Evolutionary conservation across 2,888 invertebrate genomes (phyloP).

Genomic region (Cantharis lateralis): DNA sequence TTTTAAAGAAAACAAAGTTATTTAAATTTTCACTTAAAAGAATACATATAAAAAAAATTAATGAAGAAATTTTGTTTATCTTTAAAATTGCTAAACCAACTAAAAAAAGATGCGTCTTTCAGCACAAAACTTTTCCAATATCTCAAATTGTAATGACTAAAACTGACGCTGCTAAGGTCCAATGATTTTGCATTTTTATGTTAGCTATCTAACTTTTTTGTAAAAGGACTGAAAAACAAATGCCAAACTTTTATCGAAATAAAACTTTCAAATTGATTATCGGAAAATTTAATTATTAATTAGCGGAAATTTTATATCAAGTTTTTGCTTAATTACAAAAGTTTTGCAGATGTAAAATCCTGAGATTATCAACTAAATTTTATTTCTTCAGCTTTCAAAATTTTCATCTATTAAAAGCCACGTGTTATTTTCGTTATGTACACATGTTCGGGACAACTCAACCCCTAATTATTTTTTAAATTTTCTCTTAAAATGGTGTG

Average conservation of each 20-base stretch:
- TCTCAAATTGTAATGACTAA: not conserved
- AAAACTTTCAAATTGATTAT: not conserved
- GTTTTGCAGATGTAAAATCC: not conserved
- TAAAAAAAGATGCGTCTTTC: not conserved
- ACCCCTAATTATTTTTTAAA: too few species aligned
- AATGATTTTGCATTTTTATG: slow-evolving; percentile 4
- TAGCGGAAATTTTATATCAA: not conserved
- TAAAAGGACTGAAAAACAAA: not conserved
- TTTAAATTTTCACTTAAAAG: not conserved
- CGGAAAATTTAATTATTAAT: not conserved
- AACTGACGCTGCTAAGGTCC: not conserved
- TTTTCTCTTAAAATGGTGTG: too few species aligned
- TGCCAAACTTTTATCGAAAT: not conserved
- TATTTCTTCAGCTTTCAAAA: not conserved
- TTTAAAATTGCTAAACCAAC: not conserved
- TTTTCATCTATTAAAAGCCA: too few species aligned
- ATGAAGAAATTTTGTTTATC: not conserved
- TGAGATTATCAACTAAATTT: not conserved
- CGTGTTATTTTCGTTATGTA: too few species aligned
- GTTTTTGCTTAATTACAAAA: not conserved
- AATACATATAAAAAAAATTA: not conserved
- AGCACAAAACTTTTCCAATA: not conserved
- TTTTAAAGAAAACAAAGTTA: not conserved
- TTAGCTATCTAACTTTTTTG: not conserved
- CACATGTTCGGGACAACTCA: too few species aligned